Evolutionary conservation across 30 jellyfish, hydroid and myxozoan species (phyloP).

Genomic region (Rhopilema esculentum): DNA sequence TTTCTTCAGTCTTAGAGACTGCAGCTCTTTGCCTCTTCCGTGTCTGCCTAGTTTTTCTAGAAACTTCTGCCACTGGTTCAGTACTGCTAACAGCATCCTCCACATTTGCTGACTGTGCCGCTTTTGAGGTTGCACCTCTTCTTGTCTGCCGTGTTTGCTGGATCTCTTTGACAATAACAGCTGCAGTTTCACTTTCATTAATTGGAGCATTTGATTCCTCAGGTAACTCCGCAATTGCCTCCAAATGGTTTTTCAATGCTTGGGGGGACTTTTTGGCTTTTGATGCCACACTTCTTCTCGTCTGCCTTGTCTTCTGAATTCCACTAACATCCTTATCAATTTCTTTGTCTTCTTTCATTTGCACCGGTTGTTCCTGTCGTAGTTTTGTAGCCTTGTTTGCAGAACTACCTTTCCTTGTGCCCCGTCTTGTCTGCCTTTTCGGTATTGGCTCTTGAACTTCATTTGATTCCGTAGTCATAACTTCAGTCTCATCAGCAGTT

Average conservation of each 20-base stretch:
- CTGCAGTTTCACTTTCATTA: too few species aligned
- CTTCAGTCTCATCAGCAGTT: background rate
- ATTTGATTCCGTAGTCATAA: background rate
- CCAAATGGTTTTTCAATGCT: background rate
- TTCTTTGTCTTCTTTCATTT: too few species aligned
- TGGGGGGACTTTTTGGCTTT: background rate
- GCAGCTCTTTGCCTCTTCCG: background rate
- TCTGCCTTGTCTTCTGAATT: too few species aligned
- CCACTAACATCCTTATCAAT: too few species aligned
- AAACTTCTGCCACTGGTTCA: background rate
- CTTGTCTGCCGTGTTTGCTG: background rate
- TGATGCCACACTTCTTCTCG: background rate
- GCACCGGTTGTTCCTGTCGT: too few species aligned
- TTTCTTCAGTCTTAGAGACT: background rate
- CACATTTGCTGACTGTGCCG: background rate
- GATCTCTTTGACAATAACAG: too few species aligned
- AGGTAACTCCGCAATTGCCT: background rate
- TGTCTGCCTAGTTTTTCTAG: background rate
- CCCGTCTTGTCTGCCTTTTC: conserved; percentile 1
- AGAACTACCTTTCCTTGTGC: too few species aligned
- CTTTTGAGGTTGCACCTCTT: background rate
- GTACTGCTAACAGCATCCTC: background rate
- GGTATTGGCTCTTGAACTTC: background rate
- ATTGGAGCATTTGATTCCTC: background rate
- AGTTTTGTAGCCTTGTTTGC: too few species aligned